phyloP scores from a whole-genome alignment of 1,140 invertebrate species.

The Frieseomelitta varia region DNA sequence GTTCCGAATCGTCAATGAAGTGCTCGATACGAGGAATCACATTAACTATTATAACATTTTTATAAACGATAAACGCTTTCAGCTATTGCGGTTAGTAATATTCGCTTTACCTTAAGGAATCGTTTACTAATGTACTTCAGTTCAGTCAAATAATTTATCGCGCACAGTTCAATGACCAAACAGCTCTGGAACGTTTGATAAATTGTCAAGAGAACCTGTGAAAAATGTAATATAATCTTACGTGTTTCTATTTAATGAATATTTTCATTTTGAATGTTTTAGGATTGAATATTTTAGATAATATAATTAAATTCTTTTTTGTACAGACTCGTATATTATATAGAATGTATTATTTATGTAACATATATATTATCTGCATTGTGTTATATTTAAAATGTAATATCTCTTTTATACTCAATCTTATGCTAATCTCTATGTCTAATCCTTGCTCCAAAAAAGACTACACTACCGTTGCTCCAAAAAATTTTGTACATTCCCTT shows the following conservation, averaged over 20 bases:
- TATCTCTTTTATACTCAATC: neutral
- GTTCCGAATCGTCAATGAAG: neutral
- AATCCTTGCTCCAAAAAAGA: neutral
- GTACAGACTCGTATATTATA: neutral
- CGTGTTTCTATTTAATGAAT: neutral
- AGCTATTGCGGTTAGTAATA: neutral
- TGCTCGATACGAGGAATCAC: neutral
- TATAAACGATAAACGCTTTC: neutral
- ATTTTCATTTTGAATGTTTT: neutral
- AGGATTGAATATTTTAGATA: neutral
- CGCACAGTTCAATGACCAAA: slow-evolving; percentile 14
- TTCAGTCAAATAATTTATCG: slow-evolving; percentile 12
- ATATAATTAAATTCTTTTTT: neutral
- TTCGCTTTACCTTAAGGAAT: no score
- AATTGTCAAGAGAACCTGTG: neutral
- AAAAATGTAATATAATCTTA: neutral
- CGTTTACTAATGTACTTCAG: neutral
- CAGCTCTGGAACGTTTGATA: neutral
- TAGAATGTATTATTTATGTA: neutral
- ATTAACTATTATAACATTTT: neutral
- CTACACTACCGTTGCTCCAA: neutral
- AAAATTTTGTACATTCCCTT: neutral
- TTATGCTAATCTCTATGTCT: neutral
- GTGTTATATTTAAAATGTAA: neutral
- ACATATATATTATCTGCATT: neutral